Evolutionary conservation across 2,797 vertebrate species (phyloP).

Genomic region (Molothrus aeneus): DNA sequence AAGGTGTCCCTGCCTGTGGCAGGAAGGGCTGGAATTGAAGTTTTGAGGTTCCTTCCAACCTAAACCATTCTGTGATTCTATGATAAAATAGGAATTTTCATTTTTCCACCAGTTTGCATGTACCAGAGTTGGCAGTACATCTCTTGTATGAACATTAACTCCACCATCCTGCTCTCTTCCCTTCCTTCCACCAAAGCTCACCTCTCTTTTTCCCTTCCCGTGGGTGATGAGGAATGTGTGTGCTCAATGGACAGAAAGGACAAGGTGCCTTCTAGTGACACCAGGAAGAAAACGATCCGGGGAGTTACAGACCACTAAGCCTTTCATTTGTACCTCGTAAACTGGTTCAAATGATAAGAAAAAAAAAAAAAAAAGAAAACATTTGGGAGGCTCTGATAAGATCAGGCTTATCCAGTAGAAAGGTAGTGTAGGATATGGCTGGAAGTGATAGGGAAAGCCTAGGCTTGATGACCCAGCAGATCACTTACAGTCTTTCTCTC

Average conservation of each 20-base stretch:
- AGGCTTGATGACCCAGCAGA: constrained; percentile 49
- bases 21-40: background rate
- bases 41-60: background rate
- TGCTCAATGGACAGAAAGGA: background rate
- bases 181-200: background rate
- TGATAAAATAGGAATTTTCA: background rate
- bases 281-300: constrained; percentile 13
- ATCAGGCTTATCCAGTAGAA: constrained; percentile 63
- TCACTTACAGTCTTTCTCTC: constrained; percentile 49
- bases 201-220: background rate
- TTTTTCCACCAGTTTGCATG: background rate
- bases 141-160: background rate
- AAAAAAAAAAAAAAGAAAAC: background rate
- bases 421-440: constrained; percentile 44
- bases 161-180: background rate
- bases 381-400: constrained; percentile 51
- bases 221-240: background rate
- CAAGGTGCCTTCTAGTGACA: background rate
- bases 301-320: constrained; percentile 7
- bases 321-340: constrained; percentile 49
- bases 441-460: constrained; percentile 54
- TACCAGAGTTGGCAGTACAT: background rate
- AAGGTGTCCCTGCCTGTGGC: background rate
- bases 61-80: background rate
- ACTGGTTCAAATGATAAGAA: constrained; percentile 47